phyloP scores from a whole-genome alignment of 2,113 vertebrate genomes.

The Tragelaphus buxtoni region DNA sequence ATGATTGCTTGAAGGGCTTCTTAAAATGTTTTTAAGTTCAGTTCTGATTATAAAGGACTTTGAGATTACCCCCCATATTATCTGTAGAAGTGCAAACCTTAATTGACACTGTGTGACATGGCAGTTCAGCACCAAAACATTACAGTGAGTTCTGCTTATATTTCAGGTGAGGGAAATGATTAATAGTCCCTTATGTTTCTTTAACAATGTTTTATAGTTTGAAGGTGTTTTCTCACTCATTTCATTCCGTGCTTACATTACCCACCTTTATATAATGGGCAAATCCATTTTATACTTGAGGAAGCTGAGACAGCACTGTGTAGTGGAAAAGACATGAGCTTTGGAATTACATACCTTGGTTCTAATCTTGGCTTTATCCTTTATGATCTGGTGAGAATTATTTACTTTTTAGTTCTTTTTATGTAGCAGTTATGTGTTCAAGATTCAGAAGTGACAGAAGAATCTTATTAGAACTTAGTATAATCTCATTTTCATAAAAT shows the following conservation, averaged over 20 bases:
- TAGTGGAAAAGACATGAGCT: neutral
- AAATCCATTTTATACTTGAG: neutral
- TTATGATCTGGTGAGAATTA: conserved; percentile 13
- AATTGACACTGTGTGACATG: neutral
- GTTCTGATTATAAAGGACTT: conserved; percentile 25
- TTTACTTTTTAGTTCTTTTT: conserved; percentile 28
- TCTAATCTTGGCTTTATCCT: neutral
- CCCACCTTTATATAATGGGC: neutral
- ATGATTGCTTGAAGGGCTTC: neutral
- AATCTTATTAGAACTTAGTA: conserved; percentile 17
- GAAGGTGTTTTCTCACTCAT: neutral
- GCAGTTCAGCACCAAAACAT: neutral
- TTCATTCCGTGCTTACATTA: neutral
- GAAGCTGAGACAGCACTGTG: neutral
- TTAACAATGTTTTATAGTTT: neutral
- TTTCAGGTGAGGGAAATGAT: neutral
- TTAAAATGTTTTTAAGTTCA: conserved; percentile 28
- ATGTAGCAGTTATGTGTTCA: neutral
- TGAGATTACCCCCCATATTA: neutral
- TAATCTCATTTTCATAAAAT: neutral
- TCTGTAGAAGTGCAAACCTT: neutral
- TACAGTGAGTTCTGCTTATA: neutral
- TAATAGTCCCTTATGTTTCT: neutral
- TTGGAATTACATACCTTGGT: conserved; percentile 21
- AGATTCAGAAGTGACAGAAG: neutral